A percentile compares a stretch with the other conserved stretches of the same genome.
These are phyloP conservation scores for Anoplolepis gracilipes DNA, from an alignment of 1,140 invertebrate species.

Conservation along the genomic window DNA sequence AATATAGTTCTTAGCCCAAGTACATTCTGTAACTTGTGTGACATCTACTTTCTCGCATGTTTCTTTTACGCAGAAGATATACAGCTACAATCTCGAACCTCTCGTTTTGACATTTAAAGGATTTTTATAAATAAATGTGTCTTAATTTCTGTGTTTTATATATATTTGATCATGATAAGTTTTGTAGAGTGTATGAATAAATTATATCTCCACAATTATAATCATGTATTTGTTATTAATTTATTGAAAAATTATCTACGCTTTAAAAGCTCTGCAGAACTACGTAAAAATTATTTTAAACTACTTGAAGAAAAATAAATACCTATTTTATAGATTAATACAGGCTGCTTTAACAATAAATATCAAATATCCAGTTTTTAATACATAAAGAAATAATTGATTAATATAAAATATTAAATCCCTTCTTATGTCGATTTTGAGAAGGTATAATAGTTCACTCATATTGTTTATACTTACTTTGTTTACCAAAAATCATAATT, in stretches of 20 bases:
- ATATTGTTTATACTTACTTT: slow-evolving; percentile 60
- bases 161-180: background rate
- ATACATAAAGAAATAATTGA: background rate
- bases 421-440: slow-evolving; percentile 51
- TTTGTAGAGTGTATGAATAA: background rate
- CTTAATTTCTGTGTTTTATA: background rate
- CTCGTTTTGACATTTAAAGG: background rate
- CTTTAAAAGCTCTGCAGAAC: slow-evolving; percentile 7
- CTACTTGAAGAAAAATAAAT: background rate
- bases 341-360: background rate
- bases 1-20: background rate
- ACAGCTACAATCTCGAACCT: background rate
- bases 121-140: background rate
- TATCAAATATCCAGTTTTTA: slow-evolving; percentile 4
- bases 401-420: slow-evolving; percentile 14
- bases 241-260: slow-evolving; percentile 9
- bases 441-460: slow-evolving; percentile 54
- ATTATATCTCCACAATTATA: slow-evolving; percentile 1
- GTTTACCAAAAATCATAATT: slow-evolving; percentile 6
- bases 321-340: slow-evolving; percentile 10
- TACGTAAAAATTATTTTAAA: slow-evolving; percentile 3
- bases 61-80: background rate
- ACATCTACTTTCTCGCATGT: background rate
- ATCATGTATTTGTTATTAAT: background rate
- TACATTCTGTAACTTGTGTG: background rate